Evolutionary conservation across 1,140 invertebrate genomes (phyloP).

Genomic region (Ostrea edulis): DNA sequence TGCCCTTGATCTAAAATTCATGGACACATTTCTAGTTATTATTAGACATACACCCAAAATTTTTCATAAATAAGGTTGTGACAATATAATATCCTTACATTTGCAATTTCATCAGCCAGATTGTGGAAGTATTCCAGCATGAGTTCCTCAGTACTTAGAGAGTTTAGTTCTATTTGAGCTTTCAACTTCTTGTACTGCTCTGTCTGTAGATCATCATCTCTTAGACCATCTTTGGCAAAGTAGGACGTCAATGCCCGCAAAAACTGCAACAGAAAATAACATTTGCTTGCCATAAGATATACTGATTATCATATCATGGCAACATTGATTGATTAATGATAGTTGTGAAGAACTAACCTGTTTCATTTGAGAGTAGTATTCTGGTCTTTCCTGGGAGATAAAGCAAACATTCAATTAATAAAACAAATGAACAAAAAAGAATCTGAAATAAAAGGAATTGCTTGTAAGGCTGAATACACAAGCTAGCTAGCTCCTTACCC

Average conservation of each 20-base stretch:
- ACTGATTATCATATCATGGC: not conserved
- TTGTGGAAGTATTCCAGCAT: constrained; percentile 68
- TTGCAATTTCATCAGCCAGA: not conserved
- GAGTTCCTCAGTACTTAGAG: constrained; percentile 66
- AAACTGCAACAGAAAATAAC: constrained; percentile 61
- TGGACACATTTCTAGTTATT: no score
- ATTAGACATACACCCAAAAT: no score
- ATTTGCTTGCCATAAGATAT: not conserved
- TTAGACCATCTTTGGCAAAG: constrained; percentile 65
- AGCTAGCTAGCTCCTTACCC: no score
- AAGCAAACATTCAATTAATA: not conserved
- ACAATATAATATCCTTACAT: not conserved
- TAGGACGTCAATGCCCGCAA: constrained; percentile 64
- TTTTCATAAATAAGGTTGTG: not conserved
- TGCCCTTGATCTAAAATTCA: no score
- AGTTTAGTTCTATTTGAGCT: constrained; percentile 63
- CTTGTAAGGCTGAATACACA: no score
- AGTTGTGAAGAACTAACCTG: constrained; percentile 57
- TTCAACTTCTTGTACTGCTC: constrained; percentile 58
- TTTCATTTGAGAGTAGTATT: constrained; percentile 74
- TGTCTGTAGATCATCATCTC: constrained; percentile 56
- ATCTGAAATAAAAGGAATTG: not conserved
- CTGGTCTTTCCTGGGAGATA: constrained; percentile 66
- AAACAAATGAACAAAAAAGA: not conserved
- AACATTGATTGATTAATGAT: not conserved